Conservation (phyloP, 2,888 invertebrate species). For the Cantharis lateralis region DNA sequence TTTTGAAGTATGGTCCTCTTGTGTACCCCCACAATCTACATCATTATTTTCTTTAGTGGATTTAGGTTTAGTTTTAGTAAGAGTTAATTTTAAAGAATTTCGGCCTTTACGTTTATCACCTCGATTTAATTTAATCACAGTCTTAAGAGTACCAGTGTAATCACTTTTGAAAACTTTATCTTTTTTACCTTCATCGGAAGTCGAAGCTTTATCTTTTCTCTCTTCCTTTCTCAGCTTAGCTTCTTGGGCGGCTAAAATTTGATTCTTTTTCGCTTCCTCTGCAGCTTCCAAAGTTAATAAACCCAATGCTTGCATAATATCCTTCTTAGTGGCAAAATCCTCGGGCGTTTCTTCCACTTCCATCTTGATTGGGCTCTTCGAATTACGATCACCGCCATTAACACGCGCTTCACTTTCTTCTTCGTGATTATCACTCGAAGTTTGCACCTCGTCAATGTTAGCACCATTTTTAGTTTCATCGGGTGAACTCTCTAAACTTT, state of each 20-base stretch:
- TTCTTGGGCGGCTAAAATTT: background rate
- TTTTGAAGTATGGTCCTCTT: conserved; percentile 57
- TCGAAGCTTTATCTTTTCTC: conserved; percentile 58
- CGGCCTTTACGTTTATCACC: conserved; percentile 71
- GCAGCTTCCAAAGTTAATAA: conserved; percentile 75
- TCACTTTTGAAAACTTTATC: conserved; percentile 41
- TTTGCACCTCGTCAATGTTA: conserved; percentile 1
- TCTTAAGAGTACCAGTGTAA: conserved; percentile 82
- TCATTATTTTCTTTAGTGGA: conserved; percentile 39
- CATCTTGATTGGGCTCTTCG: conserved; percentile 16
- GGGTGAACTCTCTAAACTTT: background rate
- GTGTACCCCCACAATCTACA: conserved; percentile 55
- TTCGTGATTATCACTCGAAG: background rate
- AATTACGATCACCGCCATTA: conserved; percentile 9
- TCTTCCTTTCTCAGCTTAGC: conserved; percentile 50
- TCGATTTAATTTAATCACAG: conserved; percentile 78
- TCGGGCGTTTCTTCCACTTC: conserved; percentile 43
- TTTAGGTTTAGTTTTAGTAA: conserved; percentile 68
- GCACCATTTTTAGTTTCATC: background rate
- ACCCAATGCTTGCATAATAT: conserved; percentile 74
- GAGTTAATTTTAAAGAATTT: conserved; percentile 77
- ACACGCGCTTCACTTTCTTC: background rate
- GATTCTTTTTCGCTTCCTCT: conserved; percentile 62
- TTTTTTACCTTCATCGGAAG: conserved; percentile 27
- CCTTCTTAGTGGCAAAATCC: conserved; percentile 62